Evolutionary conservation across 2,888 invertebrate species (phyloP).

Genomic region (Leuctra nigra): DNA sequence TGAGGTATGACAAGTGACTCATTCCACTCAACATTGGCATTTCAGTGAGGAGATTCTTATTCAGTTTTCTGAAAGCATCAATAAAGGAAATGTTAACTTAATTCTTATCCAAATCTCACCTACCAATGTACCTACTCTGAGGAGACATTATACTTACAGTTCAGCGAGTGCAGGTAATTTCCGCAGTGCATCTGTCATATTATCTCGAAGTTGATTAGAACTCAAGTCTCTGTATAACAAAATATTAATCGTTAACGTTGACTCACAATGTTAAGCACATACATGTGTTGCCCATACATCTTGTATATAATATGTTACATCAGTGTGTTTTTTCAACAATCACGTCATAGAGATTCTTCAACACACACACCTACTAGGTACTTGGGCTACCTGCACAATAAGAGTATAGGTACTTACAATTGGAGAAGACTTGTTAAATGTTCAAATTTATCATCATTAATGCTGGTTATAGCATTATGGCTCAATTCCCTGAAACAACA

Average conservation of each 20-base stretch:
- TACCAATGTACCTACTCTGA: neutral
- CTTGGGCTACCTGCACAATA: no score
- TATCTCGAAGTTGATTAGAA: constrained; percentile 47
- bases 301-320: no score
- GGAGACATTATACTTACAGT: constrained; percentile 44
- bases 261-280: constrained; percentile 2
- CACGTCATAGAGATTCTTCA: no score
- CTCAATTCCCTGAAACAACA: constrained; percentile 42
- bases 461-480: constrained; percentile 42
- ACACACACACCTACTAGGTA: no score
- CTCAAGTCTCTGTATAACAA: constrained; percentile 48
- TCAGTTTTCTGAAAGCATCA: constrained; percentile 45
- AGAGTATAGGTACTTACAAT: constrained; percentile 34
- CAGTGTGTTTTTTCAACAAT: no score
- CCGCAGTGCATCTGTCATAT: constrained; percentile 43
- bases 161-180: constrained; percentile 45
- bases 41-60: constrained; percentile 49
- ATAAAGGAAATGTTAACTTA: no score
- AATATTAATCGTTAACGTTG: neutral
- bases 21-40: constrained; percentile 44
- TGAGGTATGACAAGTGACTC: constrained; percentile 42
- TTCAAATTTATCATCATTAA: constrained; percentile 37
- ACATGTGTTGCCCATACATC: no score
- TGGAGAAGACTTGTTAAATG: constrained; percentile 36
- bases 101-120: no score